Evolutionary conservation across 1,140 invertebrate species (phyloP).

Genomic region (Carposina sasakii): DNA sequence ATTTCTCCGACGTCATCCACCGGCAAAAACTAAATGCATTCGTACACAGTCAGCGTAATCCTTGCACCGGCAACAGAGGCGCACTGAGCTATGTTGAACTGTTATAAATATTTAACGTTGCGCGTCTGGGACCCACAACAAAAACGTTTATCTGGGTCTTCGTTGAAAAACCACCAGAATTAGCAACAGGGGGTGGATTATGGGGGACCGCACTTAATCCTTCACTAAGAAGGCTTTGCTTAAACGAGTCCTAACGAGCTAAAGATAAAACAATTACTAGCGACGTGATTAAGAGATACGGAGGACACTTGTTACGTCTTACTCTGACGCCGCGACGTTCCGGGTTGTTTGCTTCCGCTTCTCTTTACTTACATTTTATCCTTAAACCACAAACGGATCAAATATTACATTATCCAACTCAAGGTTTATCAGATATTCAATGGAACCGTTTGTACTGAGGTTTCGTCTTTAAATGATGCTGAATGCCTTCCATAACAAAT

Average conservation of each 20-base stretch:
- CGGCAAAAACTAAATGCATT: constrained; percentile 49
- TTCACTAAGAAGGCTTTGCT: constrained; percentile 72
- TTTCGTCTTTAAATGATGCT: too few relatives aligned
- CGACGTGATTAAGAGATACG: constrained; percentile 68
- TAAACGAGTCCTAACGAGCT: constrained; percentile 73
- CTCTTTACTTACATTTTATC: background rate
- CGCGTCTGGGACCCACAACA: constrained; percentile 46
- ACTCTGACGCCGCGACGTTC: constrained; percentile 32
- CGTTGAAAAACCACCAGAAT: constrained; percentile 68
- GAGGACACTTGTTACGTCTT: constrained; percentile 70
- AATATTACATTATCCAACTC: too few relatives aligned
- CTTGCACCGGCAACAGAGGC: constrained; percentile 52
- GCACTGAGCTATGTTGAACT: constrained; percentile 47
- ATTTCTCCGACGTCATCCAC: constrained; percentile 29
- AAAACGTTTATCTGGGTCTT: constrained; percentile 68
- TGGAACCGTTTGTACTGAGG: too few relatives aligned
- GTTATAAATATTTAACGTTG: constrained; percentile 67
- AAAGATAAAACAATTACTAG: constrained; percentile 71
- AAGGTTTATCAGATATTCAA: too few relatives aligned
- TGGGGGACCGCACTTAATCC: constrained; percentile 69
- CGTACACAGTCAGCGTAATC: constrained; percentile 44
- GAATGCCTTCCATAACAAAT: constrained; percentile 43
- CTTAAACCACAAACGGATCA: background rate
- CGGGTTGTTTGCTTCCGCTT: constrained; percentile 29
- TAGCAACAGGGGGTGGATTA: constrained; percentile 68